Conservation (phyloP, 1,140 invertebrate genomes). For the Branchinecta lindahli region DNA sequence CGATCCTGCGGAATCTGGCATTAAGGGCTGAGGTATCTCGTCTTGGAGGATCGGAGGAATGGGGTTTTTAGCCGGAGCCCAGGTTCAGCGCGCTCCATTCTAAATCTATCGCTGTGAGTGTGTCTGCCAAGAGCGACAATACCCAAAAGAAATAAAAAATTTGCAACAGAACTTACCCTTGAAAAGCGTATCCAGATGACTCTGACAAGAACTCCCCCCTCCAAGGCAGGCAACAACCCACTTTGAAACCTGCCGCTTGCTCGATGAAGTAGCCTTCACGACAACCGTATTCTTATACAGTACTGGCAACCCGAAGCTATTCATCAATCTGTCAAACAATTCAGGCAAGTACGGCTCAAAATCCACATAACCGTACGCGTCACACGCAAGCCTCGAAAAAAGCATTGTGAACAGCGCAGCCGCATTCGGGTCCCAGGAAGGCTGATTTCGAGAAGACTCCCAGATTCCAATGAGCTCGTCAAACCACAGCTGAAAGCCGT, state of each 20-base stretch:
- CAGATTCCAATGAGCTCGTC: conserved; percentile 63
- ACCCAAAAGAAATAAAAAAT: no score
- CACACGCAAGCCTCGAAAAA: conserved; percentile 50
- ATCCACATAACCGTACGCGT: conserved; percentile 68
- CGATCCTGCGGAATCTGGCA: no score
- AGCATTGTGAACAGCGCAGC: conserved; percentile 54
- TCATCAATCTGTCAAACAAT: conserved; percentile 63
- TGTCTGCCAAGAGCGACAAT: no score
- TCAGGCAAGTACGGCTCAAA: conserved; percentile 66
- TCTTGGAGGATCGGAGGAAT: no score
- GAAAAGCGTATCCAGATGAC: not conserved
- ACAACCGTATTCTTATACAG: conserved; percentile 43
- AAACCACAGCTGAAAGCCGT: conserved; percentile 62
- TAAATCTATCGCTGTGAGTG: no score
- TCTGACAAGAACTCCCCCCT: conserved; percentile 16
- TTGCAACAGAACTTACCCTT: not conserved
- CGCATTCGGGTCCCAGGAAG: conserved; percentile 52
- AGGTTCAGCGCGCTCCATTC: no score
- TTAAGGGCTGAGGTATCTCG: no score
- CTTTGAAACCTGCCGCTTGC: not conserved
- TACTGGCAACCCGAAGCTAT: conserved; percentile 61
- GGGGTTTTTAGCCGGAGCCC: no score
- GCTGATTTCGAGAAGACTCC: conserved; percentile 52
- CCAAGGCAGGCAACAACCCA: conserved; percentile 15
- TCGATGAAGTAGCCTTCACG: conserved; percentile 23